Evolutionary conservation across 2,113 vertebrate genomes (phyloP).

Genomic region (Lamprotornis superbus): DNA sequence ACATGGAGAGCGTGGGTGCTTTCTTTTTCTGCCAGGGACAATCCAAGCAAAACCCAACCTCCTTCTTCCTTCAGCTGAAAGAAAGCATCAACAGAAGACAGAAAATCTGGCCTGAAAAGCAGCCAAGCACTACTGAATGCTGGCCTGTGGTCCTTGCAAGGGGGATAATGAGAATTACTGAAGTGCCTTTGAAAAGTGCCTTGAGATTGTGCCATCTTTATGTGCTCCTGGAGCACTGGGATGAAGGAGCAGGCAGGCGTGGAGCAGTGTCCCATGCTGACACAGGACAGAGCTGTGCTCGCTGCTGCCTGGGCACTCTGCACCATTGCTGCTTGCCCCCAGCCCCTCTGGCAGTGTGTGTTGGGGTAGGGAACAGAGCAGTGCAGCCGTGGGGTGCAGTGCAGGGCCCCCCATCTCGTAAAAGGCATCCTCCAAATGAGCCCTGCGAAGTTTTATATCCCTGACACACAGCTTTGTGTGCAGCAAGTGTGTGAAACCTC

Average conservation of each 20-base stretch:
- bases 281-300: accelerated
- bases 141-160: not conserved
- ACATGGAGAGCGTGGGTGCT: not conserved
- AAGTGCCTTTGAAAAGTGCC: not conserved
- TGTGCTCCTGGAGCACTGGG: not conserved
- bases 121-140: slow-evolving; percentile 7
- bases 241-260: not conserved
- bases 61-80: slow-evolving; percentile 45
- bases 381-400: not conserved
- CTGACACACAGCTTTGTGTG: accelerated
- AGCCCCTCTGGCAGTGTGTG: not conserved
- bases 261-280: not conserved
- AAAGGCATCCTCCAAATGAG: not conserved
- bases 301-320: not conserved
- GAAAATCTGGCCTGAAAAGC: slow-evolving; percentile 19
- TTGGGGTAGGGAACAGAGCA: not conserved
- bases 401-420: no score
- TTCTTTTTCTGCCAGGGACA: slow-evolving; percentile 51
- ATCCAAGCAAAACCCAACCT: slow-evolving; percentile 36
- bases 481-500: not conserved
- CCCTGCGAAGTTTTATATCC: accelerated
- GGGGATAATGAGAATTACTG: not conserved
- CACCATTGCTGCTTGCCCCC: not conserved
- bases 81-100: slow-evolving; percentile 22
- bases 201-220: not conserved